A percentile compares a stretch with the other conserved stretches of the same genome.
Conservation (phyloP, 1,140 invertebrate genomes). For the Camponotus vicinus region DNA sequence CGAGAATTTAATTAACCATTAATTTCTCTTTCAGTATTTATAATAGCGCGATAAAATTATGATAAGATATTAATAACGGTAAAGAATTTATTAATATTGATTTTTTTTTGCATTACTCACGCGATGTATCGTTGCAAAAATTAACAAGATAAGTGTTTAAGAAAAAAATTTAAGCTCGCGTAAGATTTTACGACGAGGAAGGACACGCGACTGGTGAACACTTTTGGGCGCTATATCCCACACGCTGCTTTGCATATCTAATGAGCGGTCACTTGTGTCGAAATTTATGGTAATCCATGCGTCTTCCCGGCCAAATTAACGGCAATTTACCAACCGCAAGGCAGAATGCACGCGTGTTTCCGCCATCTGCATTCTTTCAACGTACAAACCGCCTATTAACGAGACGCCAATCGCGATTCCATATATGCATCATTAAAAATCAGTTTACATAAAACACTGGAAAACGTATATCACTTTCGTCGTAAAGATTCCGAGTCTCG, state of each 20-base stretch:
- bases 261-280: constrained; percentile 74
- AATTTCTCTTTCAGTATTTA: constrained; percentile 9
- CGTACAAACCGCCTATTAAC: constrained; percentile 39
- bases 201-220: constrained; percentile 51
- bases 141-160: constrained; percentile 23
- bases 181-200: constrained; percentile 40
- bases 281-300: constrained; percentile 77
- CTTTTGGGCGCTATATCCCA: constrained; percentile 57
- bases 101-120: background rate
- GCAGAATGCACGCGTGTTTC: constrained; percentile 68
- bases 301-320: constrained; percentile 72
- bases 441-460: constrained; percentile 1
- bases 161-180: constrained; percentile 34
- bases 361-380: constrained; percentile 48
- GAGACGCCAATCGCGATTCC: constrained; percentile 48
- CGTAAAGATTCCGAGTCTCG: constrained; percentile 16
- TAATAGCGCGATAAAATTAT: background rate
- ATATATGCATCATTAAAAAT: constrained; percentile 30
- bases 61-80: constrained; percentile 28
- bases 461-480: constrained; percentile 8
- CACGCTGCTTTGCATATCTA: constrained; percentile 70
- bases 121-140: constrained; percentile 10
- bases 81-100: constrained; percentile 25
- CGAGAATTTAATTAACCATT: constrained; percentile 9
- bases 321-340: constrained; percentile 68